These are phyloP conservation scores for Eupithecia abbreviata DNA, from an alignment of 2,888 invertebrate species.

Conservation along the genomic window DNA sequence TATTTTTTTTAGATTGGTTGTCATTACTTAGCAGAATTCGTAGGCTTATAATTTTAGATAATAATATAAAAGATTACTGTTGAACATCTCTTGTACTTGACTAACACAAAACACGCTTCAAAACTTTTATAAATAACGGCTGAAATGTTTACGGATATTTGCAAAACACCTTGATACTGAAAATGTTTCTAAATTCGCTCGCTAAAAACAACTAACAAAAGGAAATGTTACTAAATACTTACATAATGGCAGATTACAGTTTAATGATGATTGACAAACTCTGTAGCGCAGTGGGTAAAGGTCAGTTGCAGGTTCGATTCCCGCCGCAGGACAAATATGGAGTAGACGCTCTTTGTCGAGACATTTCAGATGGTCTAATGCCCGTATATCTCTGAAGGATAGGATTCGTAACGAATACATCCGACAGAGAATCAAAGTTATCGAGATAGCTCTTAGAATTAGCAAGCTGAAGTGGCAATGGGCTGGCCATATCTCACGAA, in stretches of 20 bases:
- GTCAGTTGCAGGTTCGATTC: background rate
- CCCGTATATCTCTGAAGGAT: too few relatives aligned
- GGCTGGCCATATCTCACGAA: too few relatives aligned
- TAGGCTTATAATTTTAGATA: too few relatives aligned
- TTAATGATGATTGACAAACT: background rate
- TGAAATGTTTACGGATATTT: background rate
- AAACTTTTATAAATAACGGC: slow-evolving; percentile 4
- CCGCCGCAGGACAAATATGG: background rate
- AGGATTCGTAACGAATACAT: too few relatives aligned
- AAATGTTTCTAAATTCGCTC: background rate
- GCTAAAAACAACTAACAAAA: background rate
- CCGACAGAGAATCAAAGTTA: too few relatives aligned
- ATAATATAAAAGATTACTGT: background rate
- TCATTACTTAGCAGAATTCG: too few relatives aligned
- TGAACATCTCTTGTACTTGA: background rate
- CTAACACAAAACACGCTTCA: background rate
- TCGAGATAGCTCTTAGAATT: too few relatives aligned
- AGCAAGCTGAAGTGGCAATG: too few relatives aligned
- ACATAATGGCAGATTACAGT: background rate
- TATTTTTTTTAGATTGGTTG: too few relatives aligned
- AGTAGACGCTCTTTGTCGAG: too few relatives aligned
- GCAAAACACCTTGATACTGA: slow-evolving; percentile 8
- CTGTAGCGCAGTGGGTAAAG: background rate
- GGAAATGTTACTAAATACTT: background rate
- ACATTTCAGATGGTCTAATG: too few relatives aligned